Evolutionary conservation across 1,140 invertebrate species (phyloP), one percentile per base, ranked within the genome.

Genomic region (Dreissena rostriformis): DNA sequence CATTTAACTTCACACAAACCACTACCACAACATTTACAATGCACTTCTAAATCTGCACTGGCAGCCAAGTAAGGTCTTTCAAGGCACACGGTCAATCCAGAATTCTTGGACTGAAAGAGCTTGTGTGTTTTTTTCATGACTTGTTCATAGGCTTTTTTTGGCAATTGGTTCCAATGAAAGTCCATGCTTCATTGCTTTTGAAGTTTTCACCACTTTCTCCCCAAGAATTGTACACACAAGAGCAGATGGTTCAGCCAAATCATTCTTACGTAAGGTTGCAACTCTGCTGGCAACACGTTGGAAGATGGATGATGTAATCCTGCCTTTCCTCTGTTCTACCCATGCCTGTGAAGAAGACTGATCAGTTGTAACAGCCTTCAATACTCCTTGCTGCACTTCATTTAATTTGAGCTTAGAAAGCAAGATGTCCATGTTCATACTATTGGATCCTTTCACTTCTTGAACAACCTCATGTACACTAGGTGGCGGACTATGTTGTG

Each of bases 101-200:
- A 74, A 29, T 82, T 55, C 26, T n/a, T 53, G 0, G 57, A 66
- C 53, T 51, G n/a, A 68, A 82, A 82, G 12, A 67, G 49, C 52
- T 75, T 51, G 26, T 82, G 80, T n/a, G 22, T 68, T 49, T 75
- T 74, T 67, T 75, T 74, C 71, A 74, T 82, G 5, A 53, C 15
- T 12, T 66, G 17, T n/a, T 17, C 22, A 29, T 82, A 82, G n/a
- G 15, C 39, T 55, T 82, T 82, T n/a, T 26, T 74, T 82, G 6
- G 80, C 80, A 55, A 52, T n/a, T 10, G 57, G 57, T 39, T 82
- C 80, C 61, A 75, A 11, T 29, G 80, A 65, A 11, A 74, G 10
- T n/a, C 80, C 80, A 68, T 82, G 80, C 66, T 82, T 82, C 80
- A 82, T 82, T 26, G 80, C 80, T 15, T 28, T 39, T 14, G 70